These are phyloP conservation scores for Pseudochaenichthys georgianus DNA, from an alignment of 2,797 vertebrate genomes.

Conservation along the genomic window DNA sequence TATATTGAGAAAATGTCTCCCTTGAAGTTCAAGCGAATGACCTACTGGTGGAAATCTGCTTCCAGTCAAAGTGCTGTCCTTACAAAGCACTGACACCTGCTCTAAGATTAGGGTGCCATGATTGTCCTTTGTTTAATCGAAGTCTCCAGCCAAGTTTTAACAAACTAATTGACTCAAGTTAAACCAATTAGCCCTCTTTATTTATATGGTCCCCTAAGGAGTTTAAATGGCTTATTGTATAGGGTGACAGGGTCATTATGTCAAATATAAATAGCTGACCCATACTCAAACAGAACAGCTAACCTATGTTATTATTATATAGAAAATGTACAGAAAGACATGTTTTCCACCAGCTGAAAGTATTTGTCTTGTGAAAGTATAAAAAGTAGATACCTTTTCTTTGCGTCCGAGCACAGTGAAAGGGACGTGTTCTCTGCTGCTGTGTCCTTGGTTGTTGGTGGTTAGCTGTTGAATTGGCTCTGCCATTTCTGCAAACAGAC, in stretches of 20 bases:
- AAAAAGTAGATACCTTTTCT: constrained; percentile 85
- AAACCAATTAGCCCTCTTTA: constrained; percentile 80
- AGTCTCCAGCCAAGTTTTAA: constrained; percentile 58
- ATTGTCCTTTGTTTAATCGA: constrained; percentile 60
- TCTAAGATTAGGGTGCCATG: constrained; percentile 54
- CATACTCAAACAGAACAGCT: not conserved
- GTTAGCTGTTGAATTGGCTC: constrained; percentile 92
- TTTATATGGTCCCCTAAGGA: constrained; percentile 71
- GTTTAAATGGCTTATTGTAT: constrained; percentile 61
- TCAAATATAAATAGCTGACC: constrained; percentile 54
- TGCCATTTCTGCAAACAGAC: constrained; percentile 88
- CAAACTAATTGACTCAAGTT: constrained; percentile 74
- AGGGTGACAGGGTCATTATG: constrained; percentile 39
- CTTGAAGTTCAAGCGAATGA: not conserved
- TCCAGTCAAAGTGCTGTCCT: not conserved
- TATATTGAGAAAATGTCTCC: not conserved
- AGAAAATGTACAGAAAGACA: constrained; percentile 3
- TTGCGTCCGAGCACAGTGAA: constrained; percentile 87
- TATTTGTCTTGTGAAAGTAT: too few species aligned
- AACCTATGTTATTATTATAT: constrained; percentile 15
- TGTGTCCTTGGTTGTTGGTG: constrained; percentile 85
- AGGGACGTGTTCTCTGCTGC: constrained; percentile 84
- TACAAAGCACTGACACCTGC: constrained; percentile 19
- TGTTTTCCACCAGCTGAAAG: too few species aligned
- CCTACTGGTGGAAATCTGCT: not conserved